Conservation (phyloP, 2,797 vertebrate species). For the Poeciliopsis turneri region DNA sequence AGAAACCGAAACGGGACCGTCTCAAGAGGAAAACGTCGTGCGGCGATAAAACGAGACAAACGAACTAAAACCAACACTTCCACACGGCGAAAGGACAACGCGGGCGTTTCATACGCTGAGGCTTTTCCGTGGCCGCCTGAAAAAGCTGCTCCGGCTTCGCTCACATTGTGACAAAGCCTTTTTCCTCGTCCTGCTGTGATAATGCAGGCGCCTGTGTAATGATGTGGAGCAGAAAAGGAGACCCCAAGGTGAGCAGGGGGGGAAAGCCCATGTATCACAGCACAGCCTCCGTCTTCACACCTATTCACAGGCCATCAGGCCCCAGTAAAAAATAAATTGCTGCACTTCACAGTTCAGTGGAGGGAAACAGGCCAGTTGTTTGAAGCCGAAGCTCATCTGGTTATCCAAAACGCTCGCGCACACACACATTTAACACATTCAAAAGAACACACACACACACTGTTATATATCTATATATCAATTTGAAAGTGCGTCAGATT, state of each 20-base stretch:
- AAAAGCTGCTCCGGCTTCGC: constrained; percentile 29
- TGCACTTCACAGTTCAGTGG: constrained; percentile 75
- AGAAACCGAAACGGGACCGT: constrained; percentile 30
- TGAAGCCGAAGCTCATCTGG: constrained; percentile 35
- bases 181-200: constrained; percentile 39
- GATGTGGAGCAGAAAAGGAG: constrained; percentile 54
- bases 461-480: neutral
- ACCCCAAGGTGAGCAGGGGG: constrained; percentile 60
- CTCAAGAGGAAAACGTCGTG: constrained; percentile 41
- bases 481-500: too few species aligned
- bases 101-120: neutral
- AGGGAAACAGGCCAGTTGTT: constrained; percentile 60
- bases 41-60: constrained; percentile 34
- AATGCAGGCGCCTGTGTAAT: constrained; percentile 45
- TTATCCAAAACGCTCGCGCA: constrained; percentile 24
- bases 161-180: constrained; percentile 40
- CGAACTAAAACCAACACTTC: constrained; percentile 28
- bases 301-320: constrained; percentile 58
- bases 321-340: constrained; percentile 62
- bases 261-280: constrained; percentile 67
- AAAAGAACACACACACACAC: neutral
- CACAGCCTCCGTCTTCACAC: constrained; percentile 49
- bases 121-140: neutral
- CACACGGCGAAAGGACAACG: constrained; percentile 6
- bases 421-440: constrained; percentile 1